Evolutionary conservation across 2,888 invertebrate genomes (phyloP).

Genomic region (Chaetogeoica ovagalla): DNA sequence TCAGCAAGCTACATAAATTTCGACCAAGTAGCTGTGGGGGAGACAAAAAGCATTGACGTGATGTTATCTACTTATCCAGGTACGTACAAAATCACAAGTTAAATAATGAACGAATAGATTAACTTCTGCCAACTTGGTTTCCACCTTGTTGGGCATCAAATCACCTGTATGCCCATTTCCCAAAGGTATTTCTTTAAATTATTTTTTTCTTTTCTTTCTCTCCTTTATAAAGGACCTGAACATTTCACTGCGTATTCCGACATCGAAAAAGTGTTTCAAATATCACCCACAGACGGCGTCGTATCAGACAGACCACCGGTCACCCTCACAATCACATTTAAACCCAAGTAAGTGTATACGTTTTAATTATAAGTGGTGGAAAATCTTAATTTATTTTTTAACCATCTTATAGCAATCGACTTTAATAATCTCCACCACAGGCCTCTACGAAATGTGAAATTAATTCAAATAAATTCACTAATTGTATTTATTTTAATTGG

Average conservation of each 20-base stretch:
- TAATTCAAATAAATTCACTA: too few species aligned
- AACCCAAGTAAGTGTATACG: constrained; percentile 28
- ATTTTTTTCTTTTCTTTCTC: constrained; percentile 1
- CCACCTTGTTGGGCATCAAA: constrained; percentile 40
- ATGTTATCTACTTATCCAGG: constrained; percentile 48
- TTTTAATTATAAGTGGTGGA: background rate
- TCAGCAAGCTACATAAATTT: constrained; percentile 36
- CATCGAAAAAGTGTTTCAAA: background rate
- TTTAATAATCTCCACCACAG: too few species aligned
- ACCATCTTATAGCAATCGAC: background rate
- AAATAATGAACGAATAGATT: constrained; percentile 46
- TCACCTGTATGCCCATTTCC: background rate
- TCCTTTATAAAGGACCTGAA: constrained; percentile 5
- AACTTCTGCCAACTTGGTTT: constrained; percentile 36
- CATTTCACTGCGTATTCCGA: background rate
- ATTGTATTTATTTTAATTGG: too few species aligned
- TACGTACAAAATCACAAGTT: constrained; percentile 6
- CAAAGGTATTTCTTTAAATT: background rate
- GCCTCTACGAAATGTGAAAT: too few species aligned
- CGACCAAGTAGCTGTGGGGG: constrained; percentile 25
- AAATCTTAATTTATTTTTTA: too few species aligned
- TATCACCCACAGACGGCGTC: constrained; percentile 20
- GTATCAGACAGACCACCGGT: background rate
- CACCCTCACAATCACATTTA: constrained; percentile 13
- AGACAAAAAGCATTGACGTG: constrained; percentile 33